Evolutionary conservation across 1,140 invertebrate species (phyloP).

Genomic region (Ephestia elutella): DNA sequence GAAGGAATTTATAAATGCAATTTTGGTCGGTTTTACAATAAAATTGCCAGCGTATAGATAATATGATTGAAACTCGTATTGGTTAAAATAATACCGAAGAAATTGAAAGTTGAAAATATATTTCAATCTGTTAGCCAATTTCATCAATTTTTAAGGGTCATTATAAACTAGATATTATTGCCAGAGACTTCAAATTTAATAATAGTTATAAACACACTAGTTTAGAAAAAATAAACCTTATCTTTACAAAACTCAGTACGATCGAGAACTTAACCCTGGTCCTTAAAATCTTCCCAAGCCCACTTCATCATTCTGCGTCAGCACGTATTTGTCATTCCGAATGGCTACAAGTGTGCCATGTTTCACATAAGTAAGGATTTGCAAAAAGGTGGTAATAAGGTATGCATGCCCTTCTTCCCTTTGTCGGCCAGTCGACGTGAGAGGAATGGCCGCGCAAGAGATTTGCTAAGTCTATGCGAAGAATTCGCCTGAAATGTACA

Average conservation of each 20-base stretch:
- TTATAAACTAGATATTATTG: too few species aligned
- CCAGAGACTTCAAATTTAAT: too few species aligned
- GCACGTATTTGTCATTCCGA: constrained; percentile 61
- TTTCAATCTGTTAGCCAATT: too few species aligned
- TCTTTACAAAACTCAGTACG: not conserved
- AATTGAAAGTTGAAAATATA: too few species aligned
- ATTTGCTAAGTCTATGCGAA: constrained; percentile 53
- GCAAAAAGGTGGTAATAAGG: constrained; percentile 69
- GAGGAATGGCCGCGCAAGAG: constrained; percentile 55
- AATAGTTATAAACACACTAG: too few species aligned
- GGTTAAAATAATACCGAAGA: too few species aligned
- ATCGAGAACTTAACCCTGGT: not conserved
- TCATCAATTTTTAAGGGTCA: too few species aligned
- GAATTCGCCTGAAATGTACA: constrained; percentile 47
- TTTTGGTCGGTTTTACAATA: too few species aligned
- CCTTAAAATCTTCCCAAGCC: constrained; percentile 10
- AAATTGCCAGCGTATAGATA: too few species aligned
- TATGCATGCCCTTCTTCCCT: constrained; percentile 72
- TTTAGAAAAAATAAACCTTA: not conserved
- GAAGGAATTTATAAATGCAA: too few species aligned
- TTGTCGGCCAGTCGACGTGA: constrained; percentile 72
- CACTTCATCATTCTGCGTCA: constrained; percentile 28
- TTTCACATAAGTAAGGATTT: constrained; percentile 68
- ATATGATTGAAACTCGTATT: too few species aligned
- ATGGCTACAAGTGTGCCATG: constrained; percentile 51